These are phyloP conservation scores for Eptatretus atami DNA, from an alignment of 2,797 vertebrate genomes.

Conservation along the genomic window DNA sequence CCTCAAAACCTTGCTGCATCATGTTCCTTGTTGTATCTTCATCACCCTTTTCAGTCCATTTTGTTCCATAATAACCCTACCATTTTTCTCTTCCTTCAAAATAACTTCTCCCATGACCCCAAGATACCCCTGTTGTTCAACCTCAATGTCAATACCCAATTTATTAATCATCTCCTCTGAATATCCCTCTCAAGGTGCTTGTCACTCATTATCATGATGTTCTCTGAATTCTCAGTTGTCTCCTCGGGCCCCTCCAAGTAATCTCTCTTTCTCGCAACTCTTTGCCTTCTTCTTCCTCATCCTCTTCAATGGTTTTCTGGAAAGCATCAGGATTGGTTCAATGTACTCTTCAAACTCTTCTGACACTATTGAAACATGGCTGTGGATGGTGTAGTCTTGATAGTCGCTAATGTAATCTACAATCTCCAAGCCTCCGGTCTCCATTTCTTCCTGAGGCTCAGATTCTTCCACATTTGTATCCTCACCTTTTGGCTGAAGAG, in stretches of 20 bases:
- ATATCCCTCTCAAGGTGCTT: neutral
- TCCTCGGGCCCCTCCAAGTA: neutral
- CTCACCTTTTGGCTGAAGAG: neutral
- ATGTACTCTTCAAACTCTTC: neutral
- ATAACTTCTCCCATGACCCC: neutral
- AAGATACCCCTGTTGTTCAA: neutral
- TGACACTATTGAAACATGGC: neutral
- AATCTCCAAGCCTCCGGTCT: neutral
- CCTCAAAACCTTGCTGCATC: too few species aligned
- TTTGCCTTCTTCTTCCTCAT: neutral
- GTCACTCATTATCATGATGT: neutral
- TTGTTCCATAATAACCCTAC: neutral
- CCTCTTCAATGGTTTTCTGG: neutral
- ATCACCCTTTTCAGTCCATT: too few species aligned
- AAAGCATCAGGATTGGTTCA: neutral
- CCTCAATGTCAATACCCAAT: neutral
- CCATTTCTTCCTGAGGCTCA: neutral
- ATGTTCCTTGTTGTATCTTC: too few species aligned
- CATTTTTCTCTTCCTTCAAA: neutral
- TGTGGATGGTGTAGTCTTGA: constrained; percentile 1
- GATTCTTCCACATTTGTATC: neutral
- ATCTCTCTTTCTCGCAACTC: neutral
- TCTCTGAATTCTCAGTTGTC: neutral
- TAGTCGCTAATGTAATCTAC: constrained; percentile 1
- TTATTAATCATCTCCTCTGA: neutral